These are phyloP conservation scores for Pseudorectes ferrugineus DNA, from an alignment of 2,113 vertebrate genomes.

Conservation along the genomic window DNA sequence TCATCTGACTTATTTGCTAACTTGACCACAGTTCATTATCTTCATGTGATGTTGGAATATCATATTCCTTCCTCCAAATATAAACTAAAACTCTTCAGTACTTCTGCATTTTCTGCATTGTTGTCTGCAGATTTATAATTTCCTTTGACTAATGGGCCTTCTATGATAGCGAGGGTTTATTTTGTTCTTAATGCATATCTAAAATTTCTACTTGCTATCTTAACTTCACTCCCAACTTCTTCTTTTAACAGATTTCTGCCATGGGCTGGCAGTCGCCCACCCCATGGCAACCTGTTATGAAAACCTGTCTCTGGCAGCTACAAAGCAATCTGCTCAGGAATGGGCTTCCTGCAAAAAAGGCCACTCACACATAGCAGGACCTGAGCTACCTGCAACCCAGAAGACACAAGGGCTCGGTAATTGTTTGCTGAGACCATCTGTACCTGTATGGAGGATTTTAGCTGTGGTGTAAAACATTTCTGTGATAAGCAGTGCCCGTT, in stretches of 20 bases:
- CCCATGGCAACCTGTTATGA: background rate
- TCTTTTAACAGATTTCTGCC: background rate
- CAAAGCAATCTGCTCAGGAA: background rate
- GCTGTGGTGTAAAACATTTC: background rate
- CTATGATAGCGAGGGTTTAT: background rate
- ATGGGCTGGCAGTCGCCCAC: fast-evolving
- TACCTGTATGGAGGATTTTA: background rate
- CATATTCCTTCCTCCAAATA: background rate
- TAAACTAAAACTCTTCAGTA: background rate
- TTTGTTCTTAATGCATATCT: background rate
- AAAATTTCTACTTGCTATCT: background rate
- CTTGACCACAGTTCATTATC: background rate
- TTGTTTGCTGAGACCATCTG: background rate
- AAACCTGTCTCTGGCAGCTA: background rate
- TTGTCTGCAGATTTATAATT: background rate
- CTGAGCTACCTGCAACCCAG: background rate
- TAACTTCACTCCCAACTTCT: background rate
- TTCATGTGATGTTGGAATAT: conserved; percentile 6
- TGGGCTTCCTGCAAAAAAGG: background rate
- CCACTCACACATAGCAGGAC: background rate
- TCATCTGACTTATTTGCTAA: conserved; percentile 11
- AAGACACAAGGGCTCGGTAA: background rate
- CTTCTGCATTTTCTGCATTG: conserved; percentile 24
- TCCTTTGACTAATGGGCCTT: background rate
- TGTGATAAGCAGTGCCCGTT: fast-evolving